Evolutionary conservation across 2,888 invertebrate genomes (phyloP), one percentile per base, ranked within the genome.

Genomic region (Ophion ventricosus): DNA sequence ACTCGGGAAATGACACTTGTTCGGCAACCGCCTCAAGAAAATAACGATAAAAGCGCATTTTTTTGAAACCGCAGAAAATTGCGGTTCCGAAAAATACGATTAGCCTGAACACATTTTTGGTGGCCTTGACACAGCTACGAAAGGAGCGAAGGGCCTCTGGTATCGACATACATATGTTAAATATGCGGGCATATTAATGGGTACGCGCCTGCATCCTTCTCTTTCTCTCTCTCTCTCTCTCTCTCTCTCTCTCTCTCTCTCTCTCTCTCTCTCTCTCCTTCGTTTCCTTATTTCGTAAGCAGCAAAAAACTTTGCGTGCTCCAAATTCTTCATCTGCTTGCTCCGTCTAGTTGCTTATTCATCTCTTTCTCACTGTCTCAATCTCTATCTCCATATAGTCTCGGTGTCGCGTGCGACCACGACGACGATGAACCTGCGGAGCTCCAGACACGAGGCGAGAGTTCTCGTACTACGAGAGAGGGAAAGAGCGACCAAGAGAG

Each of bases 291-390:
- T 70, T 54, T 70, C 49, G 63, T 61, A 66, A 76, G 26, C 23
- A 83, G 64, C 73, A 90, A 90, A 90, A 90, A 89, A 85, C 75
- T 86, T 88, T 80, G 89, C 89, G 88, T 87, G 76, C 82, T 80
- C 83, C 57, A 87, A 87, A 87, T 88, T 85, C 82, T 80, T 59
- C 56, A 40, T 35, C 59, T 29, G 59, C 11, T 75, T 40, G 54
- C 56, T 72, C 63, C 26, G 69, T 75, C 80, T 75, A 75, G 67
- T 69, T 63, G 67, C n/a, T 80, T 75, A 69, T 82, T 82, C 59
- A 54, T 78, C 64, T 77, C 69, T 70, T 72, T 75, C 73, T 61
- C 73, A 64, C 73, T 56, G 57, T 61, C 54, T 76, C 66, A 66
- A 82, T 78, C 25, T 78, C 77, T 63, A 70, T 74, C 64, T 78